These are phyloP conservation scores for Agriopis aurantiaria DNA, from an alignment of 2,888 invertebrate genomes.

Conservation along the genomic window DNA sequence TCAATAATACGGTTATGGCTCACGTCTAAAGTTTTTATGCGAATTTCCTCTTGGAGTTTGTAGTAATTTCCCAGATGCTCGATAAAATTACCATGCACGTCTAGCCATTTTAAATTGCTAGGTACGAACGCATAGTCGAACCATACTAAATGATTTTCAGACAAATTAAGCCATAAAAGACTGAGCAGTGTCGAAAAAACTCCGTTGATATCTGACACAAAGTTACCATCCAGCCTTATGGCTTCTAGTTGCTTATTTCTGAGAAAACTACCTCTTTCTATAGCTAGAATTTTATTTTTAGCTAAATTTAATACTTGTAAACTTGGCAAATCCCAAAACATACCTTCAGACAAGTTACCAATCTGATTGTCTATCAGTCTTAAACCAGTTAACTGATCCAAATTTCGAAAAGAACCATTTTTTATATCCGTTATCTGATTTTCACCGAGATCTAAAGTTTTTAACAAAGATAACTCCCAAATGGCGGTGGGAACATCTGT, in stretches of 20 bases:
- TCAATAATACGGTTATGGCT: slow-evolving; percentile 95
- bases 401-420: slow-evolving; percentile 94
- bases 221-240: slow-evolving; percentile 95
- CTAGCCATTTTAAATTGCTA: slow-evolving; percentile 94
- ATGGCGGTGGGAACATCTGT: slow-evolving; percentile 93
- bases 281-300: slow-evolving; percentile 94
- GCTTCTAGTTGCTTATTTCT: slow-evolving; percentile 94
- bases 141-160: slow-evolving; percentile 96
- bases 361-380: slow-evolving; percentile 96
- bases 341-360: slow-evolving; percentile 92
- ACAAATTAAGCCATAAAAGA: slow-evolving; percentile 94
- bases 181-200: slow-evolving; percentile 94
- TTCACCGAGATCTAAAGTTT: slow-evolving; percentile 96
- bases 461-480: slow-evolving; percentile 92
- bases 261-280: slow-evolving; percentile 94
- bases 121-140: slow-evolving; percentile 97
- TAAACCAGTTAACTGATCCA: slow-evolving; percentile 94
- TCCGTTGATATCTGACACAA: slow-evolving; percentile 95
- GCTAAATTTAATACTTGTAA: slow-evolving; percentile 95
- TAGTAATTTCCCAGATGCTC: slow-evolving; percentile 95
- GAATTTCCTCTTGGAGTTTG: slow-evolving; percentile 92
- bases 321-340: slow-evolving; percentile 94
- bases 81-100: slow-evolving; percentile 95
- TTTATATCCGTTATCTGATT: slow-evolving; percentile 94
- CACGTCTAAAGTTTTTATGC: slow-evolving; percentile 94